Evolutionary conservation across 2,113 vertebrate species (phyloP), one percentile per base, ranked within the genome.

Genomic region (Romanogobio albipinnatus): DNA sequence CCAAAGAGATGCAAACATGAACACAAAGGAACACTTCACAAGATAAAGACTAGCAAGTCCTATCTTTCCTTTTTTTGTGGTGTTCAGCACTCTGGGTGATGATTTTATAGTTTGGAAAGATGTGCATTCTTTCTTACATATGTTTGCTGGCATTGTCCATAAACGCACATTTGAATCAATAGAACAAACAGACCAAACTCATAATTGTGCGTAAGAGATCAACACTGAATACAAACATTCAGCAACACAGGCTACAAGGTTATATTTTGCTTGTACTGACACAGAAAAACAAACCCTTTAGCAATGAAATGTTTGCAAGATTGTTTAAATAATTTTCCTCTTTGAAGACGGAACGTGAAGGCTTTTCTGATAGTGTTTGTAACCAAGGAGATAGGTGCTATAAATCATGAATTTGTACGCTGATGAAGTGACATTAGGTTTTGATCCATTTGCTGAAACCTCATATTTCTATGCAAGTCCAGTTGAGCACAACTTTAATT

Each of bases 401-500:
- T 77, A 59, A 45, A 62, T 79, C 58, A 62, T 11, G n/a, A 47
- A 45, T 62, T 61, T 43, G 19, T 15, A 7, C 22, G 15, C 0
- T 45, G 7, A 61, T 78, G n/a, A 59, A 43, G 11, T 45, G 1
- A 79, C 36, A 45, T 11, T 24, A 17, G 5, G 2, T 14, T 39
- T 76, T 76, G 17, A 75, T 56, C 17, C 11, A 36, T 59, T 59
- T 78, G 19, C 36, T 26, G 17, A 62, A 53, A 80, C 11, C 36
- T 45, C 13, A 36, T 75, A 80, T 70, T 43, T 24, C 49, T 39
- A 53, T 43, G 53, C 43, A n/a, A 61, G 74, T 81, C 66, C 84
- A 88, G 78, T 88, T 73, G 87, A 93, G 90, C 88, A 87, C 83
- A 81, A 85, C 83, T 36, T 89, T 91, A 91, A 93, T 94, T 93